These are phyloP conservation scores for Palythoa grandis DNA, from an alignment of 92 coral and sea anemone species.

Conservation along the genomic window DNA sequence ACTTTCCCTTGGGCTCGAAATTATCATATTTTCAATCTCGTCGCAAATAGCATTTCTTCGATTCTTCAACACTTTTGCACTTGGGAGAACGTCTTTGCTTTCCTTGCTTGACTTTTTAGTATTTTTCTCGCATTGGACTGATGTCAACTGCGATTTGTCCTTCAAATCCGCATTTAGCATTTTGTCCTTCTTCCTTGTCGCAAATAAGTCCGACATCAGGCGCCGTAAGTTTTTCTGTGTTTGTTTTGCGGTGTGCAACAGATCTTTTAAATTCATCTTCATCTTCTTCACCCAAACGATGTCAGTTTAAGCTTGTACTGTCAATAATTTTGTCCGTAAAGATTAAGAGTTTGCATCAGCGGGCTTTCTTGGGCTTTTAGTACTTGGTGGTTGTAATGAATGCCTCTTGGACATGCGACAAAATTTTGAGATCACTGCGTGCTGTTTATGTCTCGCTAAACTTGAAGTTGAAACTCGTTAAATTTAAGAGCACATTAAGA, in stretches of 20 bases:
- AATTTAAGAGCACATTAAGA: not conserved
- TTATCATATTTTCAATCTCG: constrained; percentile 2
- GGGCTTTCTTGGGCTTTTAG: not conserved
- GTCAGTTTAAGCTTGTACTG: not conserved
- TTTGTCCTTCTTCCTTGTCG: not conserved
- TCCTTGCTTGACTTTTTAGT: not conserved
- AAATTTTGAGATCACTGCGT: not conserved
- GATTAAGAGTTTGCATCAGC: not conserved
- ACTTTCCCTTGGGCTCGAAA: not conserved
- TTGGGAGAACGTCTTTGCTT: not conserved
- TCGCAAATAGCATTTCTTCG: constrained; percentile 28
- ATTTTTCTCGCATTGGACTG: not conserved
- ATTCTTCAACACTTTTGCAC: not conserved
- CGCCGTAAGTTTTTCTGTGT: not conserved
- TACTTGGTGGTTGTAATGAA: not conserved
- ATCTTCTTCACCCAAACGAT: not conserved
- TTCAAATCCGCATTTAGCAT: not conserved
- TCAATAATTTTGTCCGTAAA: not conserved
- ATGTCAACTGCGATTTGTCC: not conserved
- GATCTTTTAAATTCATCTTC: not conserved
- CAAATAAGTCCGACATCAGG: not conserved
- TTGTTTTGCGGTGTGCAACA: constrained; percentile 7
- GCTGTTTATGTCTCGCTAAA: not conserved
- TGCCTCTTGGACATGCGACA: not conserved
- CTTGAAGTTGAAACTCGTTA: no score